Evolutionary conservation across 1,140 invertebrate genomes (phyloP).

Genomic region (Psix sp.): DNA sequence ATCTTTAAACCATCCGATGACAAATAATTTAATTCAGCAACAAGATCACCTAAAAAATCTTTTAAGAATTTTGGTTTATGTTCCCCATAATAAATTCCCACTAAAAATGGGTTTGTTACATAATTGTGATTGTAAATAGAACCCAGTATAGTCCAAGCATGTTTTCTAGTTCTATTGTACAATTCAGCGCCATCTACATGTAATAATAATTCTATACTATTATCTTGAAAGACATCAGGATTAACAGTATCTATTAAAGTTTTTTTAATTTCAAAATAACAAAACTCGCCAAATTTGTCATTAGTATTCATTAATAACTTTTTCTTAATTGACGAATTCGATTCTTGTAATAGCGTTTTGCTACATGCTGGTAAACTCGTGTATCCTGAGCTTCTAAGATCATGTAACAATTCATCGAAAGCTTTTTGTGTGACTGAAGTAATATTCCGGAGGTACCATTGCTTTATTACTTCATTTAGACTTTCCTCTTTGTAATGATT

Average conservation of each 20-base stretch:
- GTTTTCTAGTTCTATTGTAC: too few relatives aligned
- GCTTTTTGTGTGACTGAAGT: too few relatives aligned
- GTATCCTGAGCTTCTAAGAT: too few relatives aligned
- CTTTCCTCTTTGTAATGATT: too few relatives aligned
- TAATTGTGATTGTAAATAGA: not conserved
- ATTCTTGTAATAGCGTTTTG: too few relatives aligned
- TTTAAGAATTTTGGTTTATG: not conserved
- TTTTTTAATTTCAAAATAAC: not conserved
- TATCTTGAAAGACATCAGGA: not conserved
- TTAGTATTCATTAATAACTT: too few relatives aligned
- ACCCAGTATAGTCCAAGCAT: not conserved
- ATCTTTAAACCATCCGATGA: slow-evolving; percentile 1
- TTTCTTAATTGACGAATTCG: too few relatives aligned
- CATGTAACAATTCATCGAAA: too few relatives aligned
- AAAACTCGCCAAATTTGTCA: too few relatives aligned
- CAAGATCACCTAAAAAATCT: not conserved
- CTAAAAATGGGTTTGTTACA: slow-evolving; percentile 1
- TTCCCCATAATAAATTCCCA: not conserved
- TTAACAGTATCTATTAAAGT: not conserved
- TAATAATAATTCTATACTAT: not conserved
- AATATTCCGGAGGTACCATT: too few relatives aligned
- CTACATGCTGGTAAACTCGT: too few relatives aligned
- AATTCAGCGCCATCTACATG: not conserved
- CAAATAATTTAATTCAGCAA: not conserved
- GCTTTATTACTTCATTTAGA: too few relatives aligned